phyloP scores from a whole-genome alignment of 1,140 invertebrate genomes.

The Tetragonula clypearis region DNA sequence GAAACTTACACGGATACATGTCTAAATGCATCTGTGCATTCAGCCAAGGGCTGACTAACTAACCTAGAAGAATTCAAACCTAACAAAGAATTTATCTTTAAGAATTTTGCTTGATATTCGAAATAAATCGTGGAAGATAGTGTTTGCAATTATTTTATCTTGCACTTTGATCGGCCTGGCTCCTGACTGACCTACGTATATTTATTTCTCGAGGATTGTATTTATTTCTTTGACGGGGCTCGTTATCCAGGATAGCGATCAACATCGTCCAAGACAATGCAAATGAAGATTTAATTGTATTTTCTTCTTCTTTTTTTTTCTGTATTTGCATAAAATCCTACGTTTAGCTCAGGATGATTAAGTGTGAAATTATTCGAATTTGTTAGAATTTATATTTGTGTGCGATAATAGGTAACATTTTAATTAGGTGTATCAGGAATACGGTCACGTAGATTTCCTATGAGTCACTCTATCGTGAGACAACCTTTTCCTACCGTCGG shows the following conservation, averaged over 20 bases:
- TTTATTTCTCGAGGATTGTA: not conserved
- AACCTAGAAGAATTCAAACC: too few relatives aligned
- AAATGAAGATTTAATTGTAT: not conserved
- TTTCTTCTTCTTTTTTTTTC: not conserved
- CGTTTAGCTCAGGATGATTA: not conserved
- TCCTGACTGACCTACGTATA: not conserved
- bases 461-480: conserved; percentile 35
- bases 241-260: not conserved
- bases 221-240: not conserved
- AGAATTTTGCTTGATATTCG: too few relatives aligned
- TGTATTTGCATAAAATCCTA: not conserved
- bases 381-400: not conserved
- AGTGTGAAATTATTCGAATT: too few relatives aligned
- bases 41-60: too few relatives aligned
- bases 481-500: not conserved
- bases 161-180: not conserved
- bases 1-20: too few relatives aligned
- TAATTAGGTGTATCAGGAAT: not conserved
- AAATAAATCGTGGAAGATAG: too few relatives aligned
- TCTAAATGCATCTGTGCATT: too few relatives aligned
- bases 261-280: not conserved
- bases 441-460: conserved; percentile 37
- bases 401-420: not conserved
- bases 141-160: not conserved
- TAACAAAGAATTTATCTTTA: too few relatives aligned